Conservation (phyloP, 2,888 invertebrate genomes). For the Melanophora roralis region DNA sequence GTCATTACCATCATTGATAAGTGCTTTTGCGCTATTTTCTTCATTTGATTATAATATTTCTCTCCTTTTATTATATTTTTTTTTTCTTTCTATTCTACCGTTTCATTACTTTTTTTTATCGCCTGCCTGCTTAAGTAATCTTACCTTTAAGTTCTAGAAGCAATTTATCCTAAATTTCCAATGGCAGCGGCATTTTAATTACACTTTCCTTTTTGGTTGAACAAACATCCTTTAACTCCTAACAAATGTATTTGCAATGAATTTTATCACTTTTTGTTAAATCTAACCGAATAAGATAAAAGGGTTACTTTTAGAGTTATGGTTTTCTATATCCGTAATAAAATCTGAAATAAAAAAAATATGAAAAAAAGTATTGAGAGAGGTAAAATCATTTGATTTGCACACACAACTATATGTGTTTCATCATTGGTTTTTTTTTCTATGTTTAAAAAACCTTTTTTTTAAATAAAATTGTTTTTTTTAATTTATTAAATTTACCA, state of each 20-base stretch:
- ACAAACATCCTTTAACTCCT: too few species aligned
- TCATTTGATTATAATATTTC: too few species aligned
- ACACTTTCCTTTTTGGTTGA: not conserved
- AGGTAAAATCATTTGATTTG: not conserved
- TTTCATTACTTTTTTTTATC: too few species aligned
- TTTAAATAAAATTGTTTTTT: not conserved
- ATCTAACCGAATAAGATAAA: not conserved
- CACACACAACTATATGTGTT: too few species aligned
- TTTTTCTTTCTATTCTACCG: not conserved
- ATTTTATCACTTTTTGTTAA: too few species aligned
- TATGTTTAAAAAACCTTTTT: too few species aligned
- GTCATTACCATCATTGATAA: not conserved
- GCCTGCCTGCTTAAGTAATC: slow-evolving; percentile 55
- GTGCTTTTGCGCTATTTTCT: not conserved
- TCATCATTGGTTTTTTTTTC: too few species aligned
- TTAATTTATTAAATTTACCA: too few species aligned
- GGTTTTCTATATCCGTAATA: not conserved
- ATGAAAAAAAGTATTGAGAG: not conserved
- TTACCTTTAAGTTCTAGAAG: slow-evolving; percentile 24
- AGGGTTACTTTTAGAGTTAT: not conserved
- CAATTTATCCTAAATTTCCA: not conserved
- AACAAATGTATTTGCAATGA: too few species aligned
- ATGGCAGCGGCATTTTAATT: not conserved
- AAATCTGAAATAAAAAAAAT: not conserved
- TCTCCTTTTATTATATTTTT: not conserved